Evolutionary conservation across 2,113 vertebrate species (phyloP), one percentile per base, ranked within the genome.

Genomic region (Cnemophilus loriae): DNA sequence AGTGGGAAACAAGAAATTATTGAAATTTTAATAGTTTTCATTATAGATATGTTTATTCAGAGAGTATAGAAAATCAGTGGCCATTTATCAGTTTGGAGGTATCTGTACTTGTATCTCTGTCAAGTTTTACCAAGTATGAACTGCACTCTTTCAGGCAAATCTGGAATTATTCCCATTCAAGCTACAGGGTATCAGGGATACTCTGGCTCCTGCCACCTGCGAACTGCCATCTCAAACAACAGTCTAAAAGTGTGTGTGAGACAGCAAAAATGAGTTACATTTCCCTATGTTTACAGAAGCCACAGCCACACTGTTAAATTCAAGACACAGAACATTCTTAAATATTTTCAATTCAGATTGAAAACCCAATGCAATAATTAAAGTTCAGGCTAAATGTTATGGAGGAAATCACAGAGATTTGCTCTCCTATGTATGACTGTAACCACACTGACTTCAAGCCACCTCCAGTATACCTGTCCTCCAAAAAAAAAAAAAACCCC

Each of bases 301-400:
- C 74, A 52, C 39, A 92, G 69, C 57, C 10, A 16, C 37, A 16
- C 41, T 61, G 47, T 35, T 47, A 59, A 69, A 65, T 16, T 53
- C 26, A 80, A 68, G 35, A 82, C 12, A 75, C n/a, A 52, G 8
- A 69, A 52, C 59, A 35, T 49, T 87, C 53, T 44, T 63, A 55
- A 92, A 27, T 88, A 84, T 89, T 97, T 97, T 90, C 60, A 94
- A 91, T 92, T 94, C 93, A 89, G 56, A 89, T 22, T 52, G 28
- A 69, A 96, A 92, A 90, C 41, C 3, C 49, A 84, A 76, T 13
- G 47, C 3, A 12, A 42, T 70, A 89, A 95, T 89, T 95, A 84
- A 96, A 24, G 35, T 93, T 94, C 60, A 90, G 60, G 57, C 32
- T 90, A 97, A 95, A 93, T 22, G 15, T 52, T 59, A 76, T 8